A percentile compares a stretch with the other conserved stretches of the same genome.
Conservation (phyloP, 2,888 invertebrate species). For the Venustoraphidia nigricollis region DNA sequence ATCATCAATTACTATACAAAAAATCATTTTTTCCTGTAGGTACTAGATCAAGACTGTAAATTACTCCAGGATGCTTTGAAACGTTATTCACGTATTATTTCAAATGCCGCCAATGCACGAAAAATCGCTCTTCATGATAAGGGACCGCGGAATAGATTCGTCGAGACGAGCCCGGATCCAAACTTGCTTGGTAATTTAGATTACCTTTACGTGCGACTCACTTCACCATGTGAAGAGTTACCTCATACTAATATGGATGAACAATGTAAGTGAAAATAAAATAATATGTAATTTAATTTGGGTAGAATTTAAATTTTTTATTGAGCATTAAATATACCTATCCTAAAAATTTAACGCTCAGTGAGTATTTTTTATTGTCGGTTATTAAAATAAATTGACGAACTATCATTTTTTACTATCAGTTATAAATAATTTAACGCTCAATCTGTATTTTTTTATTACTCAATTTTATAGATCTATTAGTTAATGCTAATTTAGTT, state of each 20-base stretch:
- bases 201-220: slow-evolving; percentile 37
- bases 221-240: slow-evolving; percentile 41
- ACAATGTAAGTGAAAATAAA: slow-evolving; percentile 42
- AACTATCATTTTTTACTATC: too few species aligned
- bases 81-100: slow-evolving; percentile 34
- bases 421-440: not conserved
- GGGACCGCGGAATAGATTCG: slow-evolving; percentile 4
- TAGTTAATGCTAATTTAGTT: not conserved
- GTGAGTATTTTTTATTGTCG: too few species aligned
- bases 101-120: slow-evolving; percentile 9
- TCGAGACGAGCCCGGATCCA: slow-evolving; percentile 14
- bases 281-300: not conserved
- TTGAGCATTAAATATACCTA: too few species aligned
- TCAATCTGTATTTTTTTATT: not conserved
- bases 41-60: slow-evolving; percentile 31
- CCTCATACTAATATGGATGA: slow-evolving; percentile 62
- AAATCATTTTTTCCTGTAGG: slow-evolving; percentile 17
- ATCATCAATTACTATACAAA: not conserved
- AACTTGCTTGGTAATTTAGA: slow-evolving; percentile 28
- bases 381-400: too few species aligned
- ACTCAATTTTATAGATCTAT: not conserved
- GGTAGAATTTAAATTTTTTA: too few species aligned
- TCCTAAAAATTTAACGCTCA: too few species aligned
- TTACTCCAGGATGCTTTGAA: slow-evolving; percentile 36
- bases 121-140: slow-evolving; percentile 8